These are phyloP conservation scores for Hepsetus odoe DNA, from an alignment of 2,113 vertebrate species.

Conservation along the genomic window DNA sequence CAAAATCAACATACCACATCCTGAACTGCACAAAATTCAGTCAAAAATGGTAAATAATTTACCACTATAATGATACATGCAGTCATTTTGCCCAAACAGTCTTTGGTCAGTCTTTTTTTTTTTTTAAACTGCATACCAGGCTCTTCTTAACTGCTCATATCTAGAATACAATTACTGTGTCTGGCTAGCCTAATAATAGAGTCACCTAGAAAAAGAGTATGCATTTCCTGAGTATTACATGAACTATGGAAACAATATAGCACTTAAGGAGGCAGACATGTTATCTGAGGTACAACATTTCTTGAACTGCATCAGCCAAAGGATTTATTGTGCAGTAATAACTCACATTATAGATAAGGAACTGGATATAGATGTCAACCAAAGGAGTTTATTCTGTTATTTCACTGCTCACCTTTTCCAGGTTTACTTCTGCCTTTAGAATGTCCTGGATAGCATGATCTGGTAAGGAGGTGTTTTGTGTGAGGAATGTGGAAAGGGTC, in stretches of 20 bases:
- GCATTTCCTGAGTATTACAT: background rate
- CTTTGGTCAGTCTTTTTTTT: too few relatives aligned
- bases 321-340: background rate
- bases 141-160: background rate
- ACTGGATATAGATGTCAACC: background rate
- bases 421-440: conserved; percentile 76
- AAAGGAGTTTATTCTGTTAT: background rate
- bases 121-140: too few relatives aligned
- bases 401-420: conserved; percentile 81
- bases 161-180: background rate
- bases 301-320: background rate
- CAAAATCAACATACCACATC: too few relatives aligned
- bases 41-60: too few relatives aligned
- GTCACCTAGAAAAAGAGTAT: background rate
- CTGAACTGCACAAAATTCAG: too few relatives aligned
- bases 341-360: background rate
- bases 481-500: conserved; percentile 85
- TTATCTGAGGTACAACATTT: background rate
- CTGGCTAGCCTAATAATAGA: background rate
- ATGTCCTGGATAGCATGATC: conserved; percentile 72
- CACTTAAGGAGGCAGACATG: background rate
- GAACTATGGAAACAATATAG: background rate
- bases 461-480: conserved; percentile 78
- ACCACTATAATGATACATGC: too few relatives aligned
- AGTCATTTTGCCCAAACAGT: too few relatives aligned